A percentile compares a stretch with the other conserved stretches of the same genome.
Conservation (phyloP, 1,140 invertebrate genomes). For the Cydia splendana region DNA sequence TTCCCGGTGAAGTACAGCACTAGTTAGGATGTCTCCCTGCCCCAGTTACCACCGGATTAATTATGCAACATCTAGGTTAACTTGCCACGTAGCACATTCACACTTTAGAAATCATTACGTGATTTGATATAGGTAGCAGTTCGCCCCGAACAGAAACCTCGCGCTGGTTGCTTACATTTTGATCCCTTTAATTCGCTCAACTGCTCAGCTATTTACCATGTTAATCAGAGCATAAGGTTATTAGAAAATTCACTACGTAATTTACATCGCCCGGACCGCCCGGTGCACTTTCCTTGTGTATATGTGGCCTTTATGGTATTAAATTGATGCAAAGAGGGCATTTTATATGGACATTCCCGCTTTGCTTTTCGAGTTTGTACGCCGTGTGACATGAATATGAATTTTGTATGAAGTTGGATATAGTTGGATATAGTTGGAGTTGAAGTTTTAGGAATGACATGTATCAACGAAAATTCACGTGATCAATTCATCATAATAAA, state of each 20-base stretch:
- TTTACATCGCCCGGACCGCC: not conserved
- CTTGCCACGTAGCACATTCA: not conserved
- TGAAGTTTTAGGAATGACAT: no score
- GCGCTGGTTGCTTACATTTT: no score
- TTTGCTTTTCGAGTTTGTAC: not conserved
- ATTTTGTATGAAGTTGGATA: not conserved
- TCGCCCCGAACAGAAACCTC: no score
- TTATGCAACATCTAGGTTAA: conserved; percentile 17
- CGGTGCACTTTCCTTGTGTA: not conserved
- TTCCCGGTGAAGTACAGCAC: not conserved
- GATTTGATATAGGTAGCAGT: no score
- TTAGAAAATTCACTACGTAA: conserved; percentile 8
- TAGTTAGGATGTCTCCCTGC: not conserved
- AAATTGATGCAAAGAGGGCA: not conserved
- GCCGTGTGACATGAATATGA: not conserved
- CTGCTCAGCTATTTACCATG: conserved; percentile 1
- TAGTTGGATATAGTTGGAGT: no score
- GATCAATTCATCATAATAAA: not conserved
- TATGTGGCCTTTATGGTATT: not conserved
- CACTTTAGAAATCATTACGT: no score
- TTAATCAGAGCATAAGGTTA: conserved; percentile 4
- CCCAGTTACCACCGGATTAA: conserved; percentile 2
- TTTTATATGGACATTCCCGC: not conserved
- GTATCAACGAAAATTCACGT: no score
- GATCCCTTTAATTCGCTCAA: not conserved